These are phyloP conservation scores for Hyles euphorbiae DNA, from an alignment of 1,140 invertebrate species.

Conservation along the genomic window DNA sequence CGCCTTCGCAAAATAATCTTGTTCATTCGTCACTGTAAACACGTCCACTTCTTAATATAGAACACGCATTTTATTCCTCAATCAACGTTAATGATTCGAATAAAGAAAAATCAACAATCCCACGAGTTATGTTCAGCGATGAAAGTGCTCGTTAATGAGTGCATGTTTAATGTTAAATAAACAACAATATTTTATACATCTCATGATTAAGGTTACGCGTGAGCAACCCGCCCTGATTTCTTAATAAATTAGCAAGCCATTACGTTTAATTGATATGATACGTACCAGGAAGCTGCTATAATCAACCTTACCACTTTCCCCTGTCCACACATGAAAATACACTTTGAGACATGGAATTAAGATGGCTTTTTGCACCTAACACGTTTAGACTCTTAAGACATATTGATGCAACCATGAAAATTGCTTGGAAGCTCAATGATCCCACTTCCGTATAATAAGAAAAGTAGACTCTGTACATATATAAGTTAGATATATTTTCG, in stretches of 20 bases:
- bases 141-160: neutral
- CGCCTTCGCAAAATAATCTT: no score
- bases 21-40: no score
- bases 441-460: slow-evolving; percentile 46
- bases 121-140: neutral
- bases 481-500: neutral
- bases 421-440: slow-evolving; percentile 68
- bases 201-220: slow-evolving; percentile 39
- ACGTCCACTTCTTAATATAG: no score
- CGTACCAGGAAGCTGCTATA: slow-evolving; percentile 61
- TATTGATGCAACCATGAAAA: slow-evolving; percentile 28
- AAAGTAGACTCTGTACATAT: slow-evolving; percentile 29
- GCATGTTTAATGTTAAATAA: slow-evolving; percentile 10
- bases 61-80: no score
- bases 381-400: slow-evolving; percentile 25
- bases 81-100: neutral
- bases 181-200: slow-evolving; percentile 5
- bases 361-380: neutral
- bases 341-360: neutral
- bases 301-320: slow-evolving; percentile 34
- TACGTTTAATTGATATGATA: slow-evolving; percentile 66
- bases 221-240: slow-evolving; percentile 56
- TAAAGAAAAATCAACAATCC: neutral
- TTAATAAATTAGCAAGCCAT: slow-evolving; percentile 63
- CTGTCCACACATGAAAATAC: neutral